phyloP scores from a whole-genome alignment of 2,797 vertebrate species.

The Buceros bicornis region DNA sequence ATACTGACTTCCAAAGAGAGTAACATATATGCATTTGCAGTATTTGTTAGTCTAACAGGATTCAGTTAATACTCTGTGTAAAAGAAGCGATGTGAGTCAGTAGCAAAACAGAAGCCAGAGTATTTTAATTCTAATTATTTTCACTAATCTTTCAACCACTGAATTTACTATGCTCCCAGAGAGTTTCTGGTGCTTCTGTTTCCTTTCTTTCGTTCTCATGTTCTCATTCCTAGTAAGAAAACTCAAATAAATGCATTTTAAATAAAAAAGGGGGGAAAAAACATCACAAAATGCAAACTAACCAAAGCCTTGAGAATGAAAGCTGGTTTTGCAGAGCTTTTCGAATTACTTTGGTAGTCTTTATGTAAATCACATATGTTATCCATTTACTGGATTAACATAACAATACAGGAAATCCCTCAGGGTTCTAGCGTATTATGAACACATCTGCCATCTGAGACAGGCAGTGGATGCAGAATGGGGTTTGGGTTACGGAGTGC shows the following conservation, averaged over 20 bases:
- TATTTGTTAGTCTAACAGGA: not conserved
- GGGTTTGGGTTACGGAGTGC: not conserved
- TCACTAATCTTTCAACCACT: not conserved
- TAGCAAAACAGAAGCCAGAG: not conserved
- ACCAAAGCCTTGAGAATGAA: not conserved
- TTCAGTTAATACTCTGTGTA: not conserved
- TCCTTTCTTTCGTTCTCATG: not conserved
- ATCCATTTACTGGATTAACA: not conserved
- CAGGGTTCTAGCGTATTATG: not conserved
- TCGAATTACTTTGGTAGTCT: not conserved
- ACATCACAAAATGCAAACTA: not conserved
- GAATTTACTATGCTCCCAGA: not conserved
- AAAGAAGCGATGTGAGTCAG: not conserved
- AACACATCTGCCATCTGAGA: not conserved
- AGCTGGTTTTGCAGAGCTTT: not conserved
- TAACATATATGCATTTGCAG: not conserved
- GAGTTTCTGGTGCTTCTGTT: not conserved
- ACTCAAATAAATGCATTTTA: not conserved
- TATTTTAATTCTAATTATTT: not conserved
- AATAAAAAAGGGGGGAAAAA: rapidly evolving
- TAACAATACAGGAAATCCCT: slow-evolving; percentile 7
- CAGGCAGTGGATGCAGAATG: not conserved
- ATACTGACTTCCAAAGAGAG: not conserved
- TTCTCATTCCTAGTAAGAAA: not conserved
- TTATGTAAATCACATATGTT: slow-evolving; percentile 10